Evolutionary conservation across 2,888 invertebrate species (phyloP).

Genomic region (Leptura quadrifasciata): DNA sequence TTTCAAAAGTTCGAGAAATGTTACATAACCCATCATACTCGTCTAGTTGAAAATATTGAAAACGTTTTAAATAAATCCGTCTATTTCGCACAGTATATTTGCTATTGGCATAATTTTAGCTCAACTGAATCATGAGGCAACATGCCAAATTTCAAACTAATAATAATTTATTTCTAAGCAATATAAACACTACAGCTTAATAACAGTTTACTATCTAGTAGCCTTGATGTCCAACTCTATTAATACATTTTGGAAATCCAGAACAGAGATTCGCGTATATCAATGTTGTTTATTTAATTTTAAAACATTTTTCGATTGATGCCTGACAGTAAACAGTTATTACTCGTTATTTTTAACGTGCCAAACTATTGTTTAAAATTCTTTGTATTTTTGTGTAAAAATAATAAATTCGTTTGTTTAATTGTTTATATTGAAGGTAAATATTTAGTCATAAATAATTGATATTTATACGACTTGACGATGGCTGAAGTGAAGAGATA

Average conservation of each 20-base stretch:
- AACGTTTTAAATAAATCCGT: constrained; percentile 14
- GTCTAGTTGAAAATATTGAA: not conserved
- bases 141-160: constrained; percentile 45
- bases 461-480: not conserved
- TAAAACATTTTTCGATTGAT: constrained; percentile 5
- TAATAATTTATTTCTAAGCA: constrained; percentile 40
- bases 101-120: constrained; percentile 40
- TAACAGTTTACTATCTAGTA: constrained; percentile 22
- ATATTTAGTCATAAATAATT: not conserved
- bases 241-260: constrained; percentile 28
- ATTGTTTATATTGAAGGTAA: not conserved
- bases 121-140: constrained; percentile 47
- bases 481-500: not conserved
- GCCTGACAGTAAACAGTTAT: not conserved
- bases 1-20: no score
- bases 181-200: constrained; percentile 40
- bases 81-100: constrained; percentile 35
- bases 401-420: constrained; percentile 7
- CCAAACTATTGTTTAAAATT: constrained; percentile 2
- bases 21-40: no score
- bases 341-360: not conserved
- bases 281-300: constrained; percentile 39
- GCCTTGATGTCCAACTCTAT: constrained; percentile 38
- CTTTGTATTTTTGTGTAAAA: not conserved
- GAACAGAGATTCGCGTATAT: constrained; percentile 13